A percentile compares a stretch with the other conserved stretches of the same genome.
Evolutionary conservation across 2,113 vertebrate genomes (phyloP).

Genomic region (Anolis sagrei): DNA sequence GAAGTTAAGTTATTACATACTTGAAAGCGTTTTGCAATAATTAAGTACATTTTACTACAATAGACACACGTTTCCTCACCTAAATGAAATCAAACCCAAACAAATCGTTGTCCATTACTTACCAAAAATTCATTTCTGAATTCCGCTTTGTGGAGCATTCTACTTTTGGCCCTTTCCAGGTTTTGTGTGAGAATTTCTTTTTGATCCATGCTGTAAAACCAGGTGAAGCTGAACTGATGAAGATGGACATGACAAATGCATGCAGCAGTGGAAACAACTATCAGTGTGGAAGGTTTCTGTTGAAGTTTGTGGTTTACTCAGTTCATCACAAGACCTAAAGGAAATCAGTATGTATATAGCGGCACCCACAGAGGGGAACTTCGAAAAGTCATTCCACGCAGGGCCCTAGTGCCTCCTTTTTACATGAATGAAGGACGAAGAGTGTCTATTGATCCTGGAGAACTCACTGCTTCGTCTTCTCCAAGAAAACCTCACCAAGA

Average conservation of each 20-base stretch:
- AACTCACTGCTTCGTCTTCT: background rate
- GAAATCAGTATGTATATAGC: slow-evolving; percentile 79
- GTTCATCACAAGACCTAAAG: slow-evolving; percentile 76
- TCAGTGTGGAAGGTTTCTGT: slow-evolving; percentile 42
- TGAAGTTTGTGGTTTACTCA: slow-evolving; percentile 81
- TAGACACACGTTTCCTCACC: rapidly evolving
- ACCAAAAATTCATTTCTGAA: slow-evolving; percentile 80
- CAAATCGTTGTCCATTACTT: slow-evolving; percentile 40
- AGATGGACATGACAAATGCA: slow-evolving; percentile 71
- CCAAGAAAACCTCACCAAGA: background rate
- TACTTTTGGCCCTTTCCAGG: slow-evolving; percentile 67
- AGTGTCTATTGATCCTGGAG: background rate
- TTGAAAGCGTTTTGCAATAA: background rate
- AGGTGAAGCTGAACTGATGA: slow-evolving; percentile 25
- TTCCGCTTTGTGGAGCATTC: slow-evolving; percentile 67
- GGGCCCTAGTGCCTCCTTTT: slow-evolving; percentile 57
- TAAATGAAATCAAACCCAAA: background rate
- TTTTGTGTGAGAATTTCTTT: slow-evolving; percentile 73
- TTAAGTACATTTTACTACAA: background rate
- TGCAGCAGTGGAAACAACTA: slow-evolving; percentile 67
- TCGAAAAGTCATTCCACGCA: slow-evolving; percentile 36
- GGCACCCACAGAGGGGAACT: slow-evolving; percentile 67
- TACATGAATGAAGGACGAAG: background rate
- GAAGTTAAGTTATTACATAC: background rate
- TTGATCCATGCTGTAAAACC: slow-evolving; percentile 75